phyloP scores from a whole-genome alignment of 2,888 invertebrate species.

The Empis livida region DNA sequence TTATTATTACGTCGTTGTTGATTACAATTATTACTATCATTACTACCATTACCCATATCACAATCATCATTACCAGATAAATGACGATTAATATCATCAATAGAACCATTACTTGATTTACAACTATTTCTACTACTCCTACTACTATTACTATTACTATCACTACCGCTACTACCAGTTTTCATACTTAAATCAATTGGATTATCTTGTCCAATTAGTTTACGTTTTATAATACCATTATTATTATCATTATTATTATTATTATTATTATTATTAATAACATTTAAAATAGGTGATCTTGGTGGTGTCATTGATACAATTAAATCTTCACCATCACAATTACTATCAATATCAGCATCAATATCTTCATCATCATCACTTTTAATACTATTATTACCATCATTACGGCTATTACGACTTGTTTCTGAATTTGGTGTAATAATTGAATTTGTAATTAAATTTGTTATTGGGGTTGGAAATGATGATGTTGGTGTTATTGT shows the following conservation, averaged over 20 bases:
- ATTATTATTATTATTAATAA: neutral
- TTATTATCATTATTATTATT: neutral
- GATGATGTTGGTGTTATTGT: constrained; percentile 22
- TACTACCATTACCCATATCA: constrained; percentile 14
- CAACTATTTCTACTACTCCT: constrained; percentile 1
- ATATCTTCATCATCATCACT: constrained; percentile 8
- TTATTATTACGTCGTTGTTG: constrained; percentile 12
- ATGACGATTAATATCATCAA: constrained; percentile 21
- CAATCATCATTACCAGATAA: constrained; percentile 19
- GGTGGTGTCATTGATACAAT: constrained; percentile 47
- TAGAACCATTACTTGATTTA: constrained; percentile 4
- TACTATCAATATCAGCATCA: constrained; percentile 19
- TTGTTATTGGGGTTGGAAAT: constrained; percentile 14
- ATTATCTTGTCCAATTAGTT: constrained; percentile 47
- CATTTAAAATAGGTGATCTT: constrained; percentile 32
- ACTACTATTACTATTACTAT: constrained; percentile 20
- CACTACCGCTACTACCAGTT: constrained; percentile 40
- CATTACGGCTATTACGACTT: constrained; percentile 10
- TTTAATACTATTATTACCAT: constrained; percentile 2
- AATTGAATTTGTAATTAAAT: constrained; percentile 9
- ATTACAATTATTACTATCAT: constrained; percentile 21
- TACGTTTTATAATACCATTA: neutral
- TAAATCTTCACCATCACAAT: constrained; percentile 37
- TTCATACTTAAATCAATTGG: constrained; percentile 74
- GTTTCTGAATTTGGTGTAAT: constrained; percentile 7